Base-by-base conservation (phyloP, 92 coral and sea anemone species). In the Pocillopora meandrina region DNA sequence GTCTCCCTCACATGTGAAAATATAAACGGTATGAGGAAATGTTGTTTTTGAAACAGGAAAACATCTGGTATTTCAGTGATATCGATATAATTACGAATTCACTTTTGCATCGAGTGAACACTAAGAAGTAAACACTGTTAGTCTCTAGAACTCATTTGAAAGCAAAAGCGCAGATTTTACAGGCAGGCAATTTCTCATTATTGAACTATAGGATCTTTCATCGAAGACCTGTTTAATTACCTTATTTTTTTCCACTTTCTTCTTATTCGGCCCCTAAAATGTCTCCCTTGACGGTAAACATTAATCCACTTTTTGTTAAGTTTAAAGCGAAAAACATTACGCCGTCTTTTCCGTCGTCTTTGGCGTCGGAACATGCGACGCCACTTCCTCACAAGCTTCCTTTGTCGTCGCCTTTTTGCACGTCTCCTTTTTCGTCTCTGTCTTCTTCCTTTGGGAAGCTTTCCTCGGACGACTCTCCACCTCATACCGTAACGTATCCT, bases 331-430 rank as follows among this genome's bases (percentile, higher is more conserved):
- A 83, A 80, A 65, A 83, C 56, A 16, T 83, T 83, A 18, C 72
- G 80, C 47, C 62, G 72, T 21, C 86, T 64, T 63, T 33, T 74
- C 19, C 86, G 72, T 11, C 86, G 73, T 26, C 71, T 19, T 74
- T 72, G 88, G 36, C 88, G 81, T 75, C 82, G 71, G 71, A 68
- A 31, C 55, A 75, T 74, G 14, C 73, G 88, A 19, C 82, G 88
- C 69, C 70, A 66, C 42, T 76, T 60, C 59, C 82, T 63, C 49
- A 34, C 20, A 1, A 66, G 83, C 12, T 76, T 82, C 58, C 82
- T 75, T 57, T 70, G 67, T 65, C 79, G 68, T 2, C 82, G 88
- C 36, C 82, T 64, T 19, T 61, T 61, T 77, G 61, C 66, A 23
- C 88, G 88, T 55, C 82, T 75, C 82, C 88, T 18, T 61, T 35